A percentile compares a stretch with the other conserved stretches of the same genome.
These are phyloP conservation scores for Luidia sarsii DNA, from an alignment of 53 echinoderm and acorn worm species.

Conservation along the genomic window DNA sequence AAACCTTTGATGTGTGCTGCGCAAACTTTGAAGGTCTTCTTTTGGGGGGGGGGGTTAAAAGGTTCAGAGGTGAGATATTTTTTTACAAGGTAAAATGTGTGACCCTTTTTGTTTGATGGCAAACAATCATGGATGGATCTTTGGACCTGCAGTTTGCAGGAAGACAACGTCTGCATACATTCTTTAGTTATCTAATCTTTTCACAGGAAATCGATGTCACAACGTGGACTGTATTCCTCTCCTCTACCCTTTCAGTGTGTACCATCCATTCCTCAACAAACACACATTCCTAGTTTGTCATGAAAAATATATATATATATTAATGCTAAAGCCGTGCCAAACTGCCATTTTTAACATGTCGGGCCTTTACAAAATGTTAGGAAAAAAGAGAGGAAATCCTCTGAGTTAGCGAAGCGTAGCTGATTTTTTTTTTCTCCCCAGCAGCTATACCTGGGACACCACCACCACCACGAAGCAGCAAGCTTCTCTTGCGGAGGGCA, in stretches of 20 bases:
- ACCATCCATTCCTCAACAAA: too few relatives aligned
- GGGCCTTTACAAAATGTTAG: constrained; percentile 1
- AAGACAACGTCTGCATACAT: not conserved
- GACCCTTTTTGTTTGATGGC: constrained; percentile 21
- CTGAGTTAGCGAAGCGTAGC: constrained; percentile 16
- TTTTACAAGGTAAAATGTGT: constrained; percentile 4
- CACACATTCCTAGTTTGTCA: too few relatives aligned
- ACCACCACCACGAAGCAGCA: not conserved
- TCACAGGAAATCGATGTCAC: too few relatives aligned
- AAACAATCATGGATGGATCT: constrained; percentile 3
- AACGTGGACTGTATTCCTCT: too few relatives aligned
- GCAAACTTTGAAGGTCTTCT: too few relatives aligned
- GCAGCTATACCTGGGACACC: not conserved
- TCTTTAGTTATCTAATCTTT: too few relatives aligned
- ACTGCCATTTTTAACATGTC: constrained; percentile 2
- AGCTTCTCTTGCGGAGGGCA: constrained; percentile 6
- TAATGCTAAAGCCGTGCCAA: not conserved
- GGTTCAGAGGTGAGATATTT: not conserved
- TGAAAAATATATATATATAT: too few relatives aligned
- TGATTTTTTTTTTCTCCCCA: not conserved
- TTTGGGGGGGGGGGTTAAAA: too few relatives aligned
- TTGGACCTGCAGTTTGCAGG: not conserved
- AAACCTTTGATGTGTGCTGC: too few relatives aligned
- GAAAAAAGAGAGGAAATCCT: constrained; percentile 29
- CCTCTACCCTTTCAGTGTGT: too few relatives aligned